Base-by-base conservation (phyloP, 2,113 vertebrate species). In the Beaufortia kweichowensis region DNA sequence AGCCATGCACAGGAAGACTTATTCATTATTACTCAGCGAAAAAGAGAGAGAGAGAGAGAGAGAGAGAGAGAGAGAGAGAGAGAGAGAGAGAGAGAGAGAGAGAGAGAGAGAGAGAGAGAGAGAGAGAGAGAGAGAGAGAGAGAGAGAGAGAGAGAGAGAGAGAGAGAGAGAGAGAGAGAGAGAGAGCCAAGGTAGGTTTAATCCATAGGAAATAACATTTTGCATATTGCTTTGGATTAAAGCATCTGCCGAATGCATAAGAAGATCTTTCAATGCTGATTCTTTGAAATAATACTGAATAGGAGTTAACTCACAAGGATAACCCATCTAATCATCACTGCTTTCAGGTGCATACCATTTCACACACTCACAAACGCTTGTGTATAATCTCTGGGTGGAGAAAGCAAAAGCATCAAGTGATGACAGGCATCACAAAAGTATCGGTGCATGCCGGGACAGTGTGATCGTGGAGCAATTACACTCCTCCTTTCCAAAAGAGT, bases 381-480 rank as follows among this genome's bases (percentile, higher is more conserved):
- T 28, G 15, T 28, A 76, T 23, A 15, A 6, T 31, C 29, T 46
- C n/a, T 72, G 79, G 35, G 21, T 69, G 33, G 67, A 72, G 53
- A 57, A 29, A 17, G 10, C n/a, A 24, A 69, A 48, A 31, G 11
- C 23, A 67, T 56, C 75, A 80, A 31, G 61, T 53, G 60, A 12
- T 26, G 48, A 29, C 50, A 64, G 83, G 85, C 86, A 85, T 75
- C 75, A 80, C 19, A 41, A 60, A 85, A 83, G 78, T 82, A 84
- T 76, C 74, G 26, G 61, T 78, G 70, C 89, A 85, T 79, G 89
- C 80, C 81, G 28, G 10, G 81, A 72, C 90, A 84, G 81, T 69
- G 59, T 81, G 79, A 77, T 82, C 79, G 63, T 79, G 80, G 85
- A 77, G 86, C 86, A 89, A 91, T 91, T 90, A 89, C 75, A 86